phyloP scores from a whole-genome alignment of 2,113 vertebrate species.

The Bufo gargarizans region DNA sequence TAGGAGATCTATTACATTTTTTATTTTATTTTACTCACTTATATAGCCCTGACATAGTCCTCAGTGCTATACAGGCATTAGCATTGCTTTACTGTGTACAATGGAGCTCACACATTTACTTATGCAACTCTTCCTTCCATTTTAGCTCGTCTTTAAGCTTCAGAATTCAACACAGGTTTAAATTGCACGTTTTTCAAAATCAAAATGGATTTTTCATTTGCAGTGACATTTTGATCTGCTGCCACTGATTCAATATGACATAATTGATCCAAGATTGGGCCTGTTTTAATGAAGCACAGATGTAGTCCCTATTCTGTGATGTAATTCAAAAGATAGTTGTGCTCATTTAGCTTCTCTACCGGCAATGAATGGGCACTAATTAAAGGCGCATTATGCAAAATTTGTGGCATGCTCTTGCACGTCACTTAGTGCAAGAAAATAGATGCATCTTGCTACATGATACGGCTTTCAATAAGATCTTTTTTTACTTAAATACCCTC shows the following conservation, averaged over 20 bases:
- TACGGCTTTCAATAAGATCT: not conserved
- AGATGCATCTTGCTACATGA: not conserved
- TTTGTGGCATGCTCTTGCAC: constrained; percentile 20
- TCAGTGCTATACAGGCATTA: too few species aligned
- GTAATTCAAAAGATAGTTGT: constrained; percentile 31
- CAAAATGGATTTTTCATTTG: constrained; percentile 10
- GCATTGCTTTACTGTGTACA: too few species aligned
- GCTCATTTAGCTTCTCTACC: constrained; percentile 22
- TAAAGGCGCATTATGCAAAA: constrained; percentile 37
- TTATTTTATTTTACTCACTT: too few species aligned
- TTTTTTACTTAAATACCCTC: not conserved
- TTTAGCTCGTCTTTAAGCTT: constrained; percentile 4
- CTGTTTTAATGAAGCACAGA: constrained; percentile 7
- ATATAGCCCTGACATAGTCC: too few species aligned
- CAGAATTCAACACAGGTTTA: not conserved
- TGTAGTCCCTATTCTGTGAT: constrained; percentile 25
- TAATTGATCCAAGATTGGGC: constrained; percentile 32
- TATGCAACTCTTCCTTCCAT: not conserved
- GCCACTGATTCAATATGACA: constrained; percentile 28
- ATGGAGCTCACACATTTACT: not conserved
- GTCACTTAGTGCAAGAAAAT: constrained; percentile 27
- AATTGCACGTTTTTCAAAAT: not conserved
- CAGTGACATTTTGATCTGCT: constrained; percentile 18
- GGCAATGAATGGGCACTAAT: constrained; percentile 40
- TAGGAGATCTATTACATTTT: too few species aligned